Base-by-base conservation (phyloP, 2,797 vertebrate genomes). In the Enteromius argenteus region DNA sequence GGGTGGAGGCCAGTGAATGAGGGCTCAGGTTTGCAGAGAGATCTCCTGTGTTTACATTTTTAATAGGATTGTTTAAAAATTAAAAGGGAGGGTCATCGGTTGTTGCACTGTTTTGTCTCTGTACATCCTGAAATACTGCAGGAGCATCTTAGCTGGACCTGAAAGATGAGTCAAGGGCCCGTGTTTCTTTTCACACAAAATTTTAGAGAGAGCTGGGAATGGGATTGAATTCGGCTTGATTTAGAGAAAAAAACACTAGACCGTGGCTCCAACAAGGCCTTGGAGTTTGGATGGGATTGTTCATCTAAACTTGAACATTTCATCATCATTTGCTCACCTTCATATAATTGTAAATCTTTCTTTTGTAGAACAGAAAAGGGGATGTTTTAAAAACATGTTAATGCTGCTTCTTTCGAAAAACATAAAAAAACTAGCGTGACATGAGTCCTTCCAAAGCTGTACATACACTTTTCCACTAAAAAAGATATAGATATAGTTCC, bases 61-160 rank as follows among this genome's bases (percentile, higher is more conserved):
- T 88, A 69, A 90, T 88, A 81, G 37, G 53, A 7, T 2, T 64
- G 69, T 83, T 89, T 80, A 89, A 89, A 88, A 15, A 86, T 89
- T 88, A 56, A 90, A 87, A 37, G 21, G 3, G 23, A 23, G 74
- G 66, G n/a, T 81, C 69, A 56, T 77, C 51, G 71, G 3, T 64
- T 42, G 69, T 67, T 75, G 53, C 51, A 39, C 13, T 56, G 80
- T 81, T 67, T 80, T 79, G 71, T 83, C 35, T 81, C 60, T 19
- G 23, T 60, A 19, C 74, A 60, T 42, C 53, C 21, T 27, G n/a
- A 77, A 60, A 19, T 32, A 27, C 21, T 37, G 73, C 19, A n/a
- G 32, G 21, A 30, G 8, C 21, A 7, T 21, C 23, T 35, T 7
- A 39, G 6, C 3, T 60, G 14, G 23, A 42, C 8, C 53, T 58